Conservation (phyloP, 2,113 vertebrate species). For the Pampusana beccarii region DNA sequence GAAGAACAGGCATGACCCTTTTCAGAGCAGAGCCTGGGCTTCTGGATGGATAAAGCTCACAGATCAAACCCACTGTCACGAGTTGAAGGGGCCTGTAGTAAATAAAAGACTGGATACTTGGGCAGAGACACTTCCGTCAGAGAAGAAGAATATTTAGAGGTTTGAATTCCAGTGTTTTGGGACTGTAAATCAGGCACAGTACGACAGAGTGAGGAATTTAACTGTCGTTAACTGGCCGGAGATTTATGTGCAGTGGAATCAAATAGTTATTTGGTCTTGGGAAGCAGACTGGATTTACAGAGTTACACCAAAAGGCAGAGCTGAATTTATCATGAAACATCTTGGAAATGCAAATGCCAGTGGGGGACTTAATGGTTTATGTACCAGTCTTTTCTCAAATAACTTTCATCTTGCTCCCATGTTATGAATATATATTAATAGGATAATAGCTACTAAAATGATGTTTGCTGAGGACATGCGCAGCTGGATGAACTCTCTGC, state of each 20-base stretch:
- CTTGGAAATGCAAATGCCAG: not conserved
- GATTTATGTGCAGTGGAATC: slow-evolving; percentile 35
- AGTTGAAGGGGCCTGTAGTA: not conserved
- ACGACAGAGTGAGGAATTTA: not conserved
- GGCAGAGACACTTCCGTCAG: not conserved
- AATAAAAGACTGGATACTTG: not conserved
- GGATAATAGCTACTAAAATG: not conserved
- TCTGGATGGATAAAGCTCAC: not conserved
- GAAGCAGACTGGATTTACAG: not conserved
- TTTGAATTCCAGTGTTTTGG: not conserved
- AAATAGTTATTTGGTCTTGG: not conserved
- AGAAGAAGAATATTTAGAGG: not conserved
- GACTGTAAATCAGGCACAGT: not conserved
- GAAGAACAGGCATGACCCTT: not conserved
- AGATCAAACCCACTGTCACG: fast-evolving
- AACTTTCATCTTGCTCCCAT: not conserved
- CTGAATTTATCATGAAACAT: not conserved
- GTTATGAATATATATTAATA: not conserved
- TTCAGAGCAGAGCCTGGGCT: not conserved
- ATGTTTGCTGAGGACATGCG: fast-evolving
- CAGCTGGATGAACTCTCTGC: not conserved
- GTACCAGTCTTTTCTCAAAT: not conserved
- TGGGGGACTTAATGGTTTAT: not conserved
- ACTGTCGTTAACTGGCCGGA: not conserved
- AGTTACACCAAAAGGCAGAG: not conserved